A percentile compares a stretch with the other conserved stretches of the same genome.
These are phyloP conservation scores for Hymenochirus boettgeri DNA, from an alignment of 2,113 vertebrate genomes.

Conservation along the genomic window DNA sequence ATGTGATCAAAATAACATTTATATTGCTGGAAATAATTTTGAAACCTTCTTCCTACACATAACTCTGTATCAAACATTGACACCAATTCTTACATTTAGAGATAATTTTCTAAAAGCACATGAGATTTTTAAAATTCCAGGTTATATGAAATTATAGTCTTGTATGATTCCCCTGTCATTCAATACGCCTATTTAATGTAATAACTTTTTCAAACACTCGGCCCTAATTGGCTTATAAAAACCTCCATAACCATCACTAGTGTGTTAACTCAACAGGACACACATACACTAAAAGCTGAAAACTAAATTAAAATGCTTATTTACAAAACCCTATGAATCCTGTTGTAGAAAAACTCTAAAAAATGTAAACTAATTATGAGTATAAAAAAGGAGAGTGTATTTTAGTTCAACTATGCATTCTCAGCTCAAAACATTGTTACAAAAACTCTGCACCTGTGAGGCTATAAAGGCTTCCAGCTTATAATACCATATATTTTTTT, in stretches of 20 bases:
- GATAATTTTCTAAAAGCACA: slow-evolving; percentile 31
- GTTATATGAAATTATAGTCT: slow-evolving; percentile 22
- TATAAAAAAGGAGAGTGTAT: too few relatives aligned
- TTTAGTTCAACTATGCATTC: too few relatives aligned
- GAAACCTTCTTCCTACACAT: slow-evolving; percentile 14
- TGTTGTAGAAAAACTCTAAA: too few relatives aligned
- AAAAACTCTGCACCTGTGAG: too few relatives aligned
- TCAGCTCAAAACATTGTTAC: too few relatives aligned
- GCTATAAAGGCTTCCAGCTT: too few relatives aligned
- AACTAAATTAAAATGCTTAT: too few relatives aligned
- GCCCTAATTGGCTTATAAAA: slow-evolving; percentile 22
- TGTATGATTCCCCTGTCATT: slow-evolving; percentile 22
- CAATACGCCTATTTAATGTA: slow-evolving; percentile 12
- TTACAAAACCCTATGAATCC: too few relatives aligned
- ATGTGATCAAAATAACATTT: slow-evolving; percentile 11
- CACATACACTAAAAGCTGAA: background rate
- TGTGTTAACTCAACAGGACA: slow-evolving; percentile 16
- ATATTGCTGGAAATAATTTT: background rate
- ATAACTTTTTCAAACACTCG: slow-evolving; percentile 23
- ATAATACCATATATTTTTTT: too few relatives aligned
- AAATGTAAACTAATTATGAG: too few relatives aligned
- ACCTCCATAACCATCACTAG: slow-evolving; percentile 20
- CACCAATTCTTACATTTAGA: slow-evolving; percentile 8
- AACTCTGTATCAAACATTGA: background rate
- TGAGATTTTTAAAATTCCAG: background rate